These are phyloP conservation scores for Turdus rufiventris DNA, from an alignment of 2,113 vertebrate genomes.

Conservation along the genomic window DNA sequence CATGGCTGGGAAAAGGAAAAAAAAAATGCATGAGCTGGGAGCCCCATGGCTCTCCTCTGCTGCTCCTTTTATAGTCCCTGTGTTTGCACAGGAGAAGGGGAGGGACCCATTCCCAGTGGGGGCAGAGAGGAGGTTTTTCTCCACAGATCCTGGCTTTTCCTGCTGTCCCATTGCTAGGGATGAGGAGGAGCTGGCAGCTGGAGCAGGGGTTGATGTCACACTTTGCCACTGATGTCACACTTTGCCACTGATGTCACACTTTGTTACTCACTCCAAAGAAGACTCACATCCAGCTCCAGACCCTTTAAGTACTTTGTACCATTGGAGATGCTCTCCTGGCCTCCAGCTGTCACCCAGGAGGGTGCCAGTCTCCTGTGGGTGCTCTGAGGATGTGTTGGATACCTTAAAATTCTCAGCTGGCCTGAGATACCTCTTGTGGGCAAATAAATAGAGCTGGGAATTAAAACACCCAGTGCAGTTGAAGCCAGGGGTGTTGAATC, in stretches of 20 bases:
- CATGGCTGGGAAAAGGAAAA: conserved; percentile 11
- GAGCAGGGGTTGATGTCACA: background rate
- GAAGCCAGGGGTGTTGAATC: background rate
- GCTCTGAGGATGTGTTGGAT: background rate
- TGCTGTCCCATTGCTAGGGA: fast-evolving
- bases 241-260: background rate
- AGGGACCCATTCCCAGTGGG: background rate
- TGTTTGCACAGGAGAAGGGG: conserved; percentile 3
- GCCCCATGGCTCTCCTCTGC: conserved; percentile 48
- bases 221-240: background rate
- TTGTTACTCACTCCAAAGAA: background rate
- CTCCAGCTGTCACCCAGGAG: background rate
- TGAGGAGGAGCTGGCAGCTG: background rate
- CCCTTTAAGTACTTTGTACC: background rate
- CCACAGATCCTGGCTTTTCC: background rate
- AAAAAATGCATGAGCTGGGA: conserved; percentile 7
- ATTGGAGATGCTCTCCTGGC: background rate
- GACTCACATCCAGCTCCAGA: background rate
- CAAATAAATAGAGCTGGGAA: background rate
- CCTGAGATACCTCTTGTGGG: background rate
- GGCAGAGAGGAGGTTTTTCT: background rate
- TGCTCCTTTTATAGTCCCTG: conserved; percentile 1
- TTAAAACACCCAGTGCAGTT: background rate
- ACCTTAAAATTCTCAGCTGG: background rate
- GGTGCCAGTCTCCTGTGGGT: background rate